These are phyloP conservation scores for Thymelicus sylvestris DNA, from an alignment of 2,888 invertebrate genomes.

Conservation along the genomic window DNA sequence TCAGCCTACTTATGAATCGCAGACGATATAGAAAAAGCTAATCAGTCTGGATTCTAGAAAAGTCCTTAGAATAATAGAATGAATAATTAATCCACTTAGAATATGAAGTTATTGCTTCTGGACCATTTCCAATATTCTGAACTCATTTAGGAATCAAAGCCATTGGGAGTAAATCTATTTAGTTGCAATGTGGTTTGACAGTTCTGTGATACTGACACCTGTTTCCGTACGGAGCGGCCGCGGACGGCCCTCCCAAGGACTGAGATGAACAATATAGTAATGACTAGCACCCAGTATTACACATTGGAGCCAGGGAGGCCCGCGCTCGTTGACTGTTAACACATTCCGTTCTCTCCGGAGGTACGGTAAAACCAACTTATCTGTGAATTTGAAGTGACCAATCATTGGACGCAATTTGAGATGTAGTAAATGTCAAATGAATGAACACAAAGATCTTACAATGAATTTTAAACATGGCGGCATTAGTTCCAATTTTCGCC, in stretches of 20 bases:
- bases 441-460: too few relatives aligned
- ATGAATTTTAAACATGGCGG: too few relatives aligned
- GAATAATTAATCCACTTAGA: slow-evolving; percentile 33
- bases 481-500: too few relatives aligned
- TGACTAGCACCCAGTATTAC: slow-evolving; percentile 15
- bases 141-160: slow-evolving; percentile 7
- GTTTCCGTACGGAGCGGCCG: too few relatives aligned
- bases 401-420: too few relatives aligned
- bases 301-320: not conserved
- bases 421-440: too few relatives aligned
- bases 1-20: slow-evolving; percentile 24
- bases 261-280: slow-evolving; percentile 10
- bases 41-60: slow-evolving; percentile 27
- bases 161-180: not conserved
- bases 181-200: not conserved
- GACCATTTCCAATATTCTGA: slow-evolving; percentile 12
- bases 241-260: not conserved
- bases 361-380: too few relatives aligned
- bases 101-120: slow-evolving; percentile 36
- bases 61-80: slow-evolving; percentile 21
- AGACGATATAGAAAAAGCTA: slow-evolving; percentile 24
- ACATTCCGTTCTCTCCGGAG: too few relatives aligned
- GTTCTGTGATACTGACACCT: too few relatives aligned
- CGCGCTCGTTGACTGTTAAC: too few relatives aligned
- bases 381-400: too few relatives aligned